These are phyloP conservation scores for Coenonympha glycerion DNA, from an alignment of 2,888 invertebrate genomes.

Conservation along the genomic window DNA sequence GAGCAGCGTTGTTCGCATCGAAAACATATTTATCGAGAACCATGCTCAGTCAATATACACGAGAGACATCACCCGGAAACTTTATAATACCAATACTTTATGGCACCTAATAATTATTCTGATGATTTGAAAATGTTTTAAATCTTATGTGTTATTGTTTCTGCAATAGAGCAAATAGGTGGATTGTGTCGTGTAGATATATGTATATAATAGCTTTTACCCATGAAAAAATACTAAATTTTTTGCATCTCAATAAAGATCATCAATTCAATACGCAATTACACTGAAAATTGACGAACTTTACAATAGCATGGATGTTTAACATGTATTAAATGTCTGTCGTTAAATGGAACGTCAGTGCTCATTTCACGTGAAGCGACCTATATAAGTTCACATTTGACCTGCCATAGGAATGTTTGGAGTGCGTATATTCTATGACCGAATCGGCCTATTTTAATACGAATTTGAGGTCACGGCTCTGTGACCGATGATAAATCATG, in stretches of 20 bases:
- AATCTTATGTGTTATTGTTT: too few relatives aligned
- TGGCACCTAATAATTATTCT: conserved; percentile 4
- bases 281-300: too few relatives aligned
- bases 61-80: conserved; percentile 5
- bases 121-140: neutral
- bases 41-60: conserved; percentile 4
- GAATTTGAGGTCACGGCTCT: conserved; percentile 31
- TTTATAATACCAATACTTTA: neutral
- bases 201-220: too few relatives aligned
- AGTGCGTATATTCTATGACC: conserved; percentile 23
- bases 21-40: neutral
- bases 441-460: conserved; percentile 31
- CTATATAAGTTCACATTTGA: conserved; percentile 6
- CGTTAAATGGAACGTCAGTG: too few relatives aligned
- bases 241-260: too few relatives aligned
- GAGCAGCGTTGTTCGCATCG: conserved; percentile 1
- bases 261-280: too few relatives aligned
- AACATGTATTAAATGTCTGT: too few relatives aligned
- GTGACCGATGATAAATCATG: conserved; percentile 56
- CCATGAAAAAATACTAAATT: too few relatives aligned
- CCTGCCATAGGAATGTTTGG: neutral
- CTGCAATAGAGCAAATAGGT: too few relatives aligned
- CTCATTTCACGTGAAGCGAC: neutral
- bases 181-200: too few relatives aligned
- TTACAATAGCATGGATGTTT: too few relatives aligned